Percentiles rank a stretch among this genome's conserved stretches.
Evolutionary conservation across 2,797 vertebrate species (phyloP).

Genomic region (Diglossa cyanea): DNA sequence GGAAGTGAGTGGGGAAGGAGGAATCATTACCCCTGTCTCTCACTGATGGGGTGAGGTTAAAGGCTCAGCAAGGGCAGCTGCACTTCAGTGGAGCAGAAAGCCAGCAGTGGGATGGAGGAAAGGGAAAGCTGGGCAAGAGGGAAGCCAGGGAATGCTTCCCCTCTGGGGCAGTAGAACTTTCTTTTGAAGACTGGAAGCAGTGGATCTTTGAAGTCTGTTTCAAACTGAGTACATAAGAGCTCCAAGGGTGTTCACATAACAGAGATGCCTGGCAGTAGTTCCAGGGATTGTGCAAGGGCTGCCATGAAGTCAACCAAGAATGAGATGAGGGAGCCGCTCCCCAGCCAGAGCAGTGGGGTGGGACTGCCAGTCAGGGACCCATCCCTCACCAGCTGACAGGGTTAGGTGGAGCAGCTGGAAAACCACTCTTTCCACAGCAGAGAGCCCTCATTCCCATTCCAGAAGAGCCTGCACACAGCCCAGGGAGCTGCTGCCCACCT

Average conservation of each 20-base stretch:
- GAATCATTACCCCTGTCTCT: fast-evolving
- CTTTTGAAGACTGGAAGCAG: background rate
- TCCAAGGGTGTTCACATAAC: background rate
- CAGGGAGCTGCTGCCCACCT: background rate
- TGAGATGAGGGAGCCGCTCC: background rate
- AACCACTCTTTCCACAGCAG: background rate
- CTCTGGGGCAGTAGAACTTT: constrained; percentile 8
- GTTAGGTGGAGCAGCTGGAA: background rate
- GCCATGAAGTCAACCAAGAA: constrained; percentile 6
- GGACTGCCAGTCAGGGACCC: background rate
- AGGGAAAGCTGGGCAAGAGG: background rate
- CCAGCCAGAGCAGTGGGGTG: background rate
- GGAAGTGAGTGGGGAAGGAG: fast-evolving
- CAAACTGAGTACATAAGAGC: background rate
- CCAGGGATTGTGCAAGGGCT: constrained; percentile 18
- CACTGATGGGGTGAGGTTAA: background rate
- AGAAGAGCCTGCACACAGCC: background rate
- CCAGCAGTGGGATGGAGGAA: fast-evolving
- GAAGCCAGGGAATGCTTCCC: constrained; percentile 18
- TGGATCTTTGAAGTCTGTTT: background rate
- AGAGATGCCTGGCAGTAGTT: constrained; percentile 11
- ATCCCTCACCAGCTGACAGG: background rate
- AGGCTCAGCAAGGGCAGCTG: background rate
- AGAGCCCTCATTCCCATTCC: background rate
- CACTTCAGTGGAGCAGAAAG: background rate